Evolutionary conservation across 1,140 invertebrate species (phyloP).

Genomic region (Drosophila carrolli): DNA sequence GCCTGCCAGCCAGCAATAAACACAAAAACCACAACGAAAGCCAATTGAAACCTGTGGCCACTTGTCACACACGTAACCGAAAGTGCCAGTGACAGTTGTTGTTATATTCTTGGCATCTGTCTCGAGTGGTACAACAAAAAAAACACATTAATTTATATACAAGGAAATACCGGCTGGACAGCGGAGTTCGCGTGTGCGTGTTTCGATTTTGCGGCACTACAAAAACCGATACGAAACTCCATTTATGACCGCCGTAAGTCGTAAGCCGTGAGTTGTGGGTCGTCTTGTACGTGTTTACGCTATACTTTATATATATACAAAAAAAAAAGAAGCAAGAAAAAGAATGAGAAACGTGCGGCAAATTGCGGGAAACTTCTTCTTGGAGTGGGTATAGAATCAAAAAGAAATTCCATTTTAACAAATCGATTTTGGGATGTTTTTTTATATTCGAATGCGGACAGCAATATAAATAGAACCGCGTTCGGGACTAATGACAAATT

Average conservation of each 20-base stretch:
- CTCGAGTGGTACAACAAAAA: slow-evolving; percentile 44
- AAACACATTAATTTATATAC: neutral
- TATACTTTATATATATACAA: slow-evolving; percentile 16
- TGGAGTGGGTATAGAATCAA: slow-evolving; percentile 42
- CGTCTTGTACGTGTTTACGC: slow-evolving; percentile 68
- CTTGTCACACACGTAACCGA: slow-evolving; percentile 60
- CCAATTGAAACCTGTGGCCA: slow-evolving; percentile 68
- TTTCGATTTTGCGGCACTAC: slow-evolving; percentile 58
- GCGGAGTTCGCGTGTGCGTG: slow-evolving; percentile 62
- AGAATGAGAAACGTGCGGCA: slow-evolving; percentile 56
- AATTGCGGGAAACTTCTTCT: slow-evolving; percentile 29
- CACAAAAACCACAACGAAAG: slow-evolving; percentile 42
- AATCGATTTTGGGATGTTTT: slow-evolving; percentile 63
- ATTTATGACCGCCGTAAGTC: slow-evolving; percentile 45
- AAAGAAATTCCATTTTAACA: slow-evolving; percentile 65
- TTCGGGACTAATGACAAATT: slow-evolving; percentile 69
- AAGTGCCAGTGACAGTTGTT: slow-evolving; percentile 73
- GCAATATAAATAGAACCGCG: slow-evolving; percentile 66
- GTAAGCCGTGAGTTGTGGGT: slow-evolving; percentile 31
- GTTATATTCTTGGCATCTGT: slow-evolving; percentile 24
- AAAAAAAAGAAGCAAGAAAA: slow-evolving; percentile 13
- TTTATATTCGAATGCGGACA: slow-evolving; percentile 30
- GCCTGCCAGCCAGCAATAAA: slow-evolving; percentile 15
- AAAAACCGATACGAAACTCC: slow-evolving; percentile 68
- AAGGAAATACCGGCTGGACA: slow-evolving; percentile 30